These are phyloP conservation scores for Thelaira solivaga DNA, from an alignment of 2,888 invertebrate species.

Conservation along the genomic window DNA sequence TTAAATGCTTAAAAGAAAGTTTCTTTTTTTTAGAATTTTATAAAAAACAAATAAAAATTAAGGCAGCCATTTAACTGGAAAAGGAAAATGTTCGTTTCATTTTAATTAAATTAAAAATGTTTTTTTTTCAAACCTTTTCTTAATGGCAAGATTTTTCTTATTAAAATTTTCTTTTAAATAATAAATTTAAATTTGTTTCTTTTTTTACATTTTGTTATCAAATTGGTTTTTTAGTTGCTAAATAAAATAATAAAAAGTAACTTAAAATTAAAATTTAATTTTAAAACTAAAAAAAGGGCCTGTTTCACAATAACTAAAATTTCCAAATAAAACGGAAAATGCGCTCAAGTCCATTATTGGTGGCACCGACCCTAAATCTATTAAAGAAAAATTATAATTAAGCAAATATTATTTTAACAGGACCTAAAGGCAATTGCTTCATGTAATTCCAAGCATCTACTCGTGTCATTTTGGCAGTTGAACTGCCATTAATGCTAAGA, in stretches of 20 bases:
- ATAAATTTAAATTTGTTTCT: too few species aligned
- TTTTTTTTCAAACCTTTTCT: slow-evolving; percentile 12
- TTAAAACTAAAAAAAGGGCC: slow-evolving; percentile 20
- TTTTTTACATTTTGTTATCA: slow-evolving; percentile 27
- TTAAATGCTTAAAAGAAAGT: slow-evolving; percentile 31
- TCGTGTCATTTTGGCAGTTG: slow-evolving; percentile 90
- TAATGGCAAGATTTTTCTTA: slow-evolving; percentile 62
- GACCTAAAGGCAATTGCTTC: slow-evolving; percentile 92
- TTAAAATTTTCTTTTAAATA: background rate
- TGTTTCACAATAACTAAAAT: too few species aligned
- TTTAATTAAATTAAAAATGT: background rate
- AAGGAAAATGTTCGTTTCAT: slow-evolving; percentile 50
- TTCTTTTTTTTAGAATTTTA: background rate
- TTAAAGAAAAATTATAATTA: slow-evolving; percentile 63
- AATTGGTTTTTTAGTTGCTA: slow-evolving; percentile 39
- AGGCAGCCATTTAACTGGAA: slow-evolving; percentile 34
- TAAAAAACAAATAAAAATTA: slow-evolving; percentile 10
- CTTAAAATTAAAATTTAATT: slow-evolving; percentile 34
- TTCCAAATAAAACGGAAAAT: too few species aligned
- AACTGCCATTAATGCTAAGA: slow-evolving; percentile 87
- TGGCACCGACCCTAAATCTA: too few species aligned
- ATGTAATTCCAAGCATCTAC: slow-evolving; percentile 96
- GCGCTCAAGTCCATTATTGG: too few species aligned
- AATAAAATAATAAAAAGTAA: slow-evolving; percentile 38
- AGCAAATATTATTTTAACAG: slow-evolving; percentile 79